Evolutionary conservation across 2,113 vertebrate species (phyloP), one percentile per base, ranked within the genome.

Genomic region (Cebidichthys violaceus): DNA sequence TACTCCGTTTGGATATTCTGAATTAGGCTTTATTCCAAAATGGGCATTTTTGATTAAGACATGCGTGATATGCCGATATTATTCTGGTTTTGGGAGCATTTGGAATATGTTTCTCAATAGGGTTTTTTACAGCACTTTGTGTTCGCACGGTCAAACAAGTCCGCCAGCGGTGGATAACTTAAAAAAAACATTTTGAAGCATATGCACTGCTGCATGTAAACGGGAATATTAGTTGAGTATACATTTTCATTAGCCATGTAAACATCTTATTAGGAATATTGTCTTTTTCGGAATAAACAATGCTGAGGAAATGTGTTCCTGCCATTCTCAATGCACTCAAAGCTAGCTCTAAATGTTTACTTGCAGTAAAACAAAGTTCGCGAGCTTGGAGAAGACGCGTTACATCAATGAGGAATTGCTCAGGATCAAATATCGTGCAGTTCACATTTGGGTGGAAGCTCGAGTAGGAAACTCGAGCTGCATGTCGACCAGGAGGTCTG

Each of bases 401-500:
- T 0, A 9, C 1, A 0, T 92, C 0, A 0, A 0, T 0, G 85
- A 83, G 0, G 92, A 94, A 22, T 93, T 14, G 20, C n/a, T 54
- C 50, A n/a, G 15, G 43, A 68, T 78, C 11, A 22, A 0, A 6
- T 0, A 0, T 4, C 10, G 0, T 1, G 0, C 3, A 0, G 69
- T 88, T 17, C 3, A 61, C 7, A 61, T 94, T 59, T 92, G 88
- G 90, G 86, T 94, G 47, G 76, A 77, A 27, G 94, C 90, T 69
- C 43, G 59, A 1, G 18, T 1, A 0, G 80, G 69, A 60, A 80
- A 47, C 54, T 41, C 59, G 33, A 86, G 10, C 39, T 93, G 92
- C 81, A 47, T 0, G 2, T 95, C 94, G 9, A n/a, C 24, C 60
- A 79, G 1, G 14, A 77, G 20, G 7, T 77, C 80, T 9, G 85